A percentile compares a stretch with the other conserved stretches of the same genome.
phyloP scores from a whole-genome alignment of 2,888 invertebrate species.

The Venustoraphidia nigricollis region DNA sequence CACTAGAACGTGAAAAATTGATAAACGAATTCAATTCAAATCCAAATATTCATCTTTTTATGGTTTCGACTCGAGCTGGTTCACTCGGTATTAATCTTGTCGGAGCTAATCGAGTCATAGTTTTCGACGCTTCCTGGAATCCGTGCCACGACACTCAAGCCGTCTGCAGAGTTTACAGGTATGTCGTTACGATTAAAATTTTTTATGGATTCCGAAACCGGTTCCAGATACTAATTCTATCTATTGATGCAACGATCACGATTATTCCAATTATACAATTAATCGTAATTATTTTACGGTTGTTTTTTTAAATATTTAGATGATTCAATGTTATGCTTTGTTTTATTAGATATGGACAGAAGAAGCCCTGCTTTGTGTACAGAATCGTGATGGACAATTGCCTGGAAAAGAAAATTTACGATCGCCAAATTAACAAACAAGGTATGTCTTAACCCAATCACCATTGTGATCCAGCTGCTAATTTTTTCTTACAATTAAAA shows the following conservation, averaged over 20 bases:
- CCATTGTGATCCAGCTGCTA: no score
- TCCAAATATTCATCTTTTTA: conserved; percentile 71
- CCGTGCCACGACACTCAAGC: conserved; percentile 98
- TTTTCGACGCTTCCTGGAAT: conserved; percentile 98
- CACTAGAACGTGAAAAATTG: conserved; percentile 84
- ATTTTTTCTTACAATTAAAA: no score
- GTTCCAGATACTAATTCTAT: no score
- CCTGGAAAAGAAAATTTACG: conserved; percentile 95
- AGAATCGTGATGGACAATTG: conserved; percentile 94
- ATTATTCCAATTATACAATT: no score
- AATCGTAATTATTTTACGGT: no score
- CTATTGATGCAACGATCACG: no score
- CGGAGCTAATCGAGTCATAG: conserved; percentile 92
- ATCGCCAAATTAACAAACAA: conserved; percentile 94
- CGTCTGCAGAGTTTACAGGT: conserved; percentile 85
- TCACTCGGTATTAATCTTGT: conserved; percentile 94
- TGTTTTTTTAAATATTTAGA: no score
- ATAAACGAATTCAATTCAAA: conserved; percentile 94
- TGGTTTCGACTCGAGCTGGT: conserved; percentile 93
- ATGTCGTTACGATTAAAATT: not conserved
- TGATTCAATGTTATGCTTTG: no score
- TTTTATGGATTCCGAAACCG: no score
- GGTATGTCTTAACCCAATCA: conserved; percentile 47
- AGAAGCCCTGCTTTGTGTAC: conserved; percentile 89
- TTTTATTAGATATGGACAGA: conserved; percentile 67